Evolutionary conservation across 2,113 vertebrate species (phyloP).

Genomic region (Dromas ardeola): DNA sequence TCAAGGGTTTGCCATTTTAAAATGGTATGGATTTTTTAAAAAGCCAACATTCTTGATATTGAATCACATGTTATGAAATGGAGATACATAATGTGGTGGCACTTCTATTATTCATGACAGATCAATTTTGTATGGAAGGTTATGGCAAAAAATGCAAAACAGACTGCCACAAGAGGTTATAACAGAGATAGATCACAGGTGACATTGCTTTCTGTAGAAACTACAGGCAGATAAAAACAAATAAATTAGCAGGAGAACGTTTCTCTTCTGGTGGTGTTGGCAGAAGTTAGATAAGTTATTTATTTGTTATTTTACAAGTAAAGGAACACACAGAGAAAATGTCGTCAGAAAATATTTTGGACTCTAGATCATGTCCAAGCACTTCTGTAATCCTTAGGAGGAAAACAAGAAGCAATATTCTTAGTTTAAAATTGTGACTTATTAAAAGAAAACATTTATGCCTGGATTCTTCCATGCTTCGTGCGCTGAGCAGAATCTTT

Average conservation of each 20-base stretch:
- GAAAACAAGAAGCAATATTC: background rate
- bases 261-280: background rate
- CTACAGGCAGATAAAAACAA: conserved; percentile 39
- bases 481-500: background rate
- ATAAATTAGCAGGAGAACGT: conserved; percentile 29
- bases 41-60: background rate
- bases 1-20: background rate
- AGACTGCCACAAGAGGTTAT: conserved; percentile 43
- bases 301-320: conserved; percentile 29
- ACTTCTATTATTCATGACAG: conserved; percentile 46
- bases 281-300: conserved; percentile 22
- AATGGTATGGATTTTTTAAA: conserved; percentile 24
- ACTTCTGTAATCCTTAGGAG: background rate
- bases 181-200: conserved; percentile 61
- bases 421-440: background rate
- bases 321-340: background rate
- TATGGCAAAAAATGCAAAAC: conserved; percentile 60
- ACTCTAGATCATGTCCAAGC: background rate
- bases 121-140: conserved; percentile 65
- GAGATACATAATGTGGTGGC: conserved; percentile 49
- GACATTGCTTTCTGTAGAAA: conserved; percentile 41
- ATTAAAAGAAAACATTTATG: background rate
- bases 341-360: background rate
- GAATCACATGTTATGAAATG: conserved; percentile 47
- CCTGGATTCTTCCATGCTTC: background rate